Evolutionary conservation across 2,113 vertebrate genomes (phyloP).

Genomic region (Larimichthys polyactis): DNA sequence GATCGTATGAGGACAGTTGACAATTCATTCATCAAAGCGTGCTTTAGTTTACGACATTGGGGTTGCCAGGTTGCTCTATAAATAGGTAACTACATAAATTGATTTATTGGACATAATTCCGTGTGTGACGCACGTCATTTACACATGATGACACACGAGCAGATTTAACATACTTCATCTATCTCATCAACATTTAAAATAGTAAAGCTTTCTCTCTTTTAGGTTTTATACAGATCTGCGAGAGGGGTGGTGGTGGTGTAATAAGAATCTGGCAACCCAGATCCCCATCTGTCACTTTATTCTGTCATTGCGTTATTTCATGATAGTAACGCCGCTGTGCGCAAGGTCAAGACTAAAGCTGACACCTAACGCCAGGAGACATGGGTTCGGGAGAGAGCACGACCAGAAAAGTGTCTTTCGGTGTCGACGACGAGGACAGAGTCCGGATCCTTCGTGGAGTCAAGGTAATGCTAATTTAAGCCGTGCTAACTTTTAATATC

Average conservation of each 20-base stretch:
- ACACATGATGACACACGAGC: not conserved
- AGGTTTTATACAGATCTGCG: not conserved
- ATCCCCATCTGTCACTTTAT: conserved; percentile 61
- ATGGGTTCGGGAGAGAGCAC: conserved; percentile 91
- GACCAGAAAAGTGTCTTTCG: conserved; percentile 90
- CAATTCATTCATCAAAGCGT: conserved; percentile 6
- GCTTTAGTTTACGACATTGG: not conserved
- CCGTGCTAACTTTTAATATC: conserved; percentile 30
- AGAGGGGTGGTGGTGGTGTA: not conserved
- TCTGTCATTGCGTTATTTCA: conserved; percentile 40
- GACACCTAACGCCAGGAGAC: not conserved
- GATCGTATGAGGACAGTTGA: not conserved
- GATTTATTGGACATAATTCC: not conserved
- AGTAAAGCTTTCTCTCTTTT: not conserved
- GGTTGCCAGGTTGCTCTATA: conserved; percentile 48
- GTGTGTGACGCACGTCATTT: not conserved
- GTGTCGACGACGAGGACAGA: conserved; percentile 89
- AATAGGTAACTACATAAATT: not conserved
- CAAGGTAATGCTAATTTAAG: conserved; percentile 85
- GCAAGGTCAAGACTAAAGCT: not conserved
- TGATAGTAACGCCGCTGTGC: not conserved
- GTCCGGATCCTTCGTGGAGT: conserved; percentile 92
- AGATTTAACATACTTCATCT: accelerated
- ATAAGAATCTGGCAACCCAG: conserved; percentile 68
- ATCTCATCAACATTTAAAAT: accelerated